A percentile compares a stretch with the other conserved stretches of the same genome.
Conservation (phyloP, 2,888 invertebrate genomes). For the Hirtodrosophila alboralis region DNA sequence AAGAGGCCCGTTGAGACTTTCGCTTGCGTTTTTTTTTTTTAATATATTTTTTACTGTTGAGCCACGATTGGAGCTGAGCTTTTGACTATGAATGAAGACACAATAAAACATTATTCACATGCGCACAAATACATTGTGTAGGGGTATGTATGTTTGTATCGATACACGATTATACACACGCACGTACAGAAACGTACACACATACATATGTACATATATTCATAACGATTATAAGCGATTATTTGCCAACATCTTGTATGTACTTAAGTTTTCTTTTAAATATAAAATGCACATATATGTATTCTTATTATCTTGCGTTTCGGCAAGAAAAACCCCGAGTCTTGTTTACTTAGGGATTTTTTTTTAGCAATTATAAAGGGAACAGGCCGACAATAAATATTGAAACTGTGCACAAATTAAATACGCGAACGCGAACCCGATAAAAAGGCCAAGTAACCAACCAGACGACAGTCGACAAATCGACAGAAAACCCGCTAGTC, state of each 20-base stretch:
- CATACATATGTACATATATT: constrained; percentile 1
- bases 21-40: constrained; percentile 39
- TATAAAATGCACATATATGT: constrained; percentile 30
- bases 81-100: constrained; percentile 34
- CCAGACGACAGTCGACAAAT: constrained; percentile 29
- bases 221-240: constrained; percentile 8
- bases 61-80: constrained; percentile 32
- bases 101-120: constrained; percentile 16
- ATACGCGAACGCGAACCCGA: constrained; percentile 45
- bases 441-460: constrained; percentile 51
- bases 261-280: constrained; percentile 15
- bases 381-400: constrained; percentile 65
- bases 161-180: not conserved
- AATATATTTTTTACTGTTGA: constrained; percentile 7
- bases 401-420: constrained; percentile 67
- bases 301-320: constrained; percentile 48
- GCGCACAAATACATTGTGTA: not conserved
- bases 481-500: constrained; percentile 30
- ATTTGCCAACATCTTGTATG: constrained; percentile 40
- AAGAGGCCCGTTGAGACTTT: constrained; percentile 37
- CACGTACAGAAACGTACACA: not conserved
- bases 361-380: constrained; percentile 61
- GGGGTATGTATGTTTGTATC: not conserved
- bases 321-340: constrained; percentile 19
- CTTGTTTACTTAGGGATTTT: constrained; percentile 48